Percentiles rank a stretch among this genome's conserved stretches.
phyloP scores from a whole-genome alignment of 2,113 vertebrate genomes.

The Cottus gobio region DNA sequence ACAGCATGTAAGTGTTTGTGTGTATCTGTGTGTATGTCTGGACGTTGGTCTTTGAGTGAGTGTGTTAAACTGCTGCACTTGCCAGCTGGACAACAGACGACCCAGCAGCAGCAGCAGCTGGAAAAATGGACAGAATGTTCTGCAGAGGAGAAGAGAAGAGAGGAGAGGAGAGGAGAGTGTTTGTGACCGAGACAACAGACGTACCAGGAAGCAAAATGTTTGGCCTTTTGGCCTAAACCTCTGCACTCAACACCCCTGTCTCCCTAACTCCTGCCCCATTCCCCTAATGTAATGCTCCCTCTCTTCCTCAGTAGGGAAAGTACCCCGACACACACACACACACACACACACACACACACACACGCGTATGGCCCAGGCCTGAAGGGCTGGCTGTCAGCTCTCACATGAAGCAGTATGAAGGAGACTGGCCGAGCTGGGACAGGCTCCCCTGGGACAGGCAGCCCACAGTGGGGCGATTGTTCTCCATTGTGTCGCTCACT shows the following conservation, averaged over 20 bases:
- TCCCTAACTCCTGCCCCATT: not conserved
- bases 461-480: slow-evolving; percentile 47
- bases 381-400: slow-evolving; percentile 36
- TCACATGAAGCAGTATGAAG: not conserved
- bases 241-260: slow-evolving; percentile 32
- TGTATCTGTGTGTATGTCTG: slow-evolving; percentile 23
- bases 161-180: slow-evolving; percentile 22
- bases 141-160: slow-evolving; percentile 43
- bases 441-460: slow-evolving; percentile 1
- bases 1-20: slow-evolving; percentile 45
- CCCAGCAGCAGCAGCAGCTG: slow-evolving; percentile 73
- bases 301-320: slow-evolving; percentile 35
- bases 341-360: not conserved
- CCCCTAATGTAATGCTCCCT: slow-evolving; percentile 32
- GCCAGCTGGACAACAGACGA: slow-evolving; percentile 77
- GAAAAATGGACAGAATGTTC: slow-evolving; percentile 82
- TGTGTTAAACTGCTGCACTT: slow-evolving; percentile 65
- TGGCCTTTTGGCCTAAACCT: slow-evolving; percentile 37
- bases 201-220: slow-evolving; percentile 49
- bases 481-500: slow-evolving; percentile 14
- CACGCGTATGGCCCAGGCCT: not conserved
- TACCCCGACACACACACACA: slow-evolving; percentile 21
- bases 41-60: slow-evolving; percentile 35
- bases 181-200: slow-evolving; percentile 41
- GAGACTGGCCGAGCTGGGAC: not conserved